Conservation (phyloP, 2,797 vertebrate species). For the Sebastes kiyomatsui region DNA sequence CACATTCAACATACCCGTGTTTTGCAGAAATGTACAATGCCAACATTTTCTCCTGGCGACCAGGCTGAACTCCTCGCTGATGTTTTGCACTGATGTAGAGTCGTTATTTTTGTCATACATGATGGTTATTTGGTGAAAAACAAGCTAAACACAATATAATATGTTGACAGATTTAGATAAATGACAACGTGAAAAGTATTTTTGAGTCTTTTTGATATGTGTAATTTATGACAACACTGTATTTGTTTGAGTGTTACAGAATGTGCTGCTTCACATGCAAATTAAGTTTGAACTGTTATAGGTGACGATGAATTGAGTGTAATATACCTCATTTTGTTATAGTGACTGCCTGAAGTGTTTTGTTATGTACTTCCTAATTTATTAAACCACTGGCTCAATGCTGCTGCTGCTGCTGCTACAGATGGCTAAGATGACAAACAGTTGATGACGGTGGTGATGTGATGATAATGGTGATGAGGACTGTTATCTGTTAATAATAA, state of each 20-base stretch:
- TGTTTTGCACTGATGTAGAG: constrained; percentile 58
- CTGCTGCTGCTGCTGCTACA: constrained; percentile 44
- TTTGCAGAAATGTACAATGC: neutral
- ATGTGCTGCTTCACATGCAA: constrained; percentile 70
- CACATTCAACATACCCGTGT: no score
- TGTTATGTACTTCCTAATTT: constrained; percentile 54
- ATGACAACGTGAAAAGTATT: constrained; percentile 57
- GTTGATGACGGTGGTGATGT: neutral
- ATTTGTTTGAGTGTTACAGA: constrained; percentile 54
- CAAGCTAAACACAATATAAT: constrained; percentile 14
- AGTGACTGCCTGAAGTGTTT: constrained; percentile 53
- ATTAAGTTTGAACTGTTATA: constrained; percentile 36
- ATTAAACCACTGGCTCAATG: constrained; percentile 40
- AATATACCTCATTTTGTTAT: constrained; percentile 71
- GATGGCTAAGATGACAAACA: constrained; percentile 3
- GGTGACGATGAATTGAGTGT: constrained; percentile 52
- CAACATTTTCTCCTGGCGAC: neutral
- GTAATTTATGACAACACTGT: constrained; percentile 59
- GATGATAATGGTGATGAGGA: neutral
- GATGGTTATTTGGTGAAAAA: constrained; percentile 31
- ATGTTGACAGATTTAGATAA: constrained; percentile 50
- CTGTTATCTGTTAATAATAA: neutral
- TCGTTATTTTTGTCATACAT: constrained; percentile 51
- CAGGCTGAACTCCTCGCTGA: neutral
- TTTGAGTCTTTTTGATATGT: constrained; percentile 68